Conservation (phyloP, 2,797 vertebrate genomes). For the Myotis daubentonii region DNA sequence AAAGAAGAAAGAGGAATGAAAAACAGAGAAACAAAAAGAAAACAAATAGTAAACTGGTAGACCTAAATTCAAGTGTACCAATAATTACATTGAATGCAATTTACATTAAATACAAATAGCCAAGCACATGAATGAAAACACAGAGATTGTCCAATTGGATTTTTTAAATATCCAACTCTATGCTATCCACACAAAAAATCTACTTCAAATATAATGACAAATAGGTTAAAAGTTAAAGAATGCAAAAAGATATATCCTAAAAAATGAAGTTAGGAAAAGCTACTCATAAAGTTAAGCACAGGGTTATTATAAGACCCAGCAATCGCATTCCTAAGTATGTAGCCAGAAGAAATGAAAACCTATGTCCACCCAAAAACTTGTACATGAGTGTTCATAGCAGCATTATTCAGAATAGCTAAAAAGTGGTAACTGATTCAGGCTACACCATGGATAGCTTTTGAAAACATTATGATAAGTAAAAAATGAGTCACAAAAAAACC, state of each 20-base stretch:
- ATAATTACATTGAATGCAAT: background rate
- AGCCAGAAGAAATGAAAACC: background rate
- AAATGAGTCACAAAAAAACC: background rate
- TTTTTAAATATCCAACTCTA: background rate
- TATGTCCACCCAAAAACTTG: background rate
- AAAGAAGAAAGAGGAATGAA: background rate
- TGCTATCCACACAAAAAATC: background rate
- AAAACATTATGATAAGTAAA: background rate
- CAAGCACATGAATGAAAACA: background rate
- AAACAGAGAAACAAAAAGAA: background rate
- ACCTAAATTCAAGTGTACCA: background rate
- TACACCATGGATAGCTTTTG: background rate
- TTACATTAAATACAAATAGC: background rate
- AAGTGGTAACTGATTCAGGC: background rate
- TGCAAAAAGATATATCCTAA: background rate
- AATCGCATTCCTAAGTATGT: background rate
- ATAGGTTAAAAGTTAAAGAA: background rate
- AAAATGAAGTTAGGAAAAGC: background rate
- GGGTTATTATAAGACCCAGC: background rate
- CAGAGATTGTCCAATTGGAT: background rate
- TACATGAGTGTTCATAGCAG: no score
- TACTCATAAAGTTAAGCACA: background rate
- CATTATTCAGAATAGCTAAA: background rate
- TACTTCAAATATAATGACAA: background rate
- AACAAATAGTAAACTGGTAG: background rate